Base-by-base conservation (phyloP, 2,797 vertebrate genomes). In the Alca torda region DNA sequence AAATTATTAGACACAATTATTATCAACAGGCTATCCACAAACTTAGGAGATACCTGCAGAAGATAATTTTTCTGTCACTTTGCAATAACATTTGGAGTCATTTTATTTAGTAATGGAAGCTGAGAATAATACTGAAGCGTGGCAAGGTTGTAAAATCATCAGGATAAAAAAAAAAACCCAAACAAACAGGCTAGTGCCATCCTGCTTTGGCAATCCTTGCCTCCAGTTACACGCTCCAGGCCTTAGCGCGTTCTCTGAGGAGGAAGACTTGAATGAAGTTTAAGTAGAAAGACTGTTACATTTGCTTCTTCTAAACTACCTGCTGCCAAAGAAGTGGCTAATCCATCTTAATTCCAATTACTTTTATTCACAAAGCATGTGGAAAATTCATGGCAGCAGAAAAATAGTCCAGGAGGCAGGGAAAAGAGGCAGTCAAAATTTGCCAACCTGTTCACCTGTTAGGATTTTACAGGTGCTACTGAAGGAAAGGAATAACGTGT, bases 271-370 rank as follows among this genome's bases (percentile, higher is more conserved):
- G 39, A 79, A 80, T 45, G 10, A 92, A 81, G 35, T 84, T 92
- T 48, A 73, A 53, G 35, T 43, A 72, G 46, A 73, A 79, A 84
- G 37, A 13, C 21, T 77, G 64, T 60, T 73, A 30, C 0, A 0
- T 70, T 96, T 89, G 20, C 69, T 93, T 48, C 54, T 91, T 88
- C 72, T 85, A 68, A 51, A 63, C 53, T 91, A 81, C 33, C 46
- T 94, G 20, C 39, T 96, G 87, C 79, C 65, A 94, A 89, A 45
- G 39, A 88, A 88, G 46, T 26, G 76, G 63, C 43, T 93, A 94
- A 91, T 94, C 57, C 43, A 60, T 83, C 82, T 85, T 91, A 85
- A 84, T 94, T 93, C 63, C 61, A 86, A 30, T 89, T 89, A 33
- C 37, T 87, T 86, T 56, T 93, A 88, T 81, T 86, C 43, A 86